Evolutionary conservation across 2,797 vertebrate genomes (phyloP), one percentile per base, ranked within the genome.

Genomic region (Setipinna tenuifilis): DNA sequence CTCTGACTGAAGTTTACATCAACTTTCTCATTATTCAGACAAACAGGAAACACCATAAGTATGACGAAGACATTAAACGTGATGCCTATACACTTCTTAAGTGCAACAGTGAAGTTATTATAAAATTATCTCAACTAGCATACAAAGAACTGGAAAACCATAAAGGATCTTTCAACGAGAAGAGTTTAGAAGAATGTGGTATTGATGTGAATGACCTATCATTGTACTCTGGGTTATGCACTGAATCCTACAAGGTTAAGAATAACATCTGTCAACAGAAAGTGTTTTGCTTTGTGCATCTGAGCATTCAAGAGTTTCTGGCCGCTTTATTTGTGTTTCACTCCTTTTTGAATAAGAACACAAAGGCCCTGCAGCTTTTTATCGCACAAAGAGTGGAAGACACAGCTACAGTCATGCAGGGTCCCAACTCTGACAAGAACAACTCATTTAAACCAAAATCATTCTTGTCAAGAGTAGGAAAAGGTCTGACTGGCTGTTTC

Each of bases 261-360:
- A 5, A 3, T 2, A 21, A 5, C 7, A 21, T 3, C n/a, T 17
- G 2, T 21, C 4, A n/a, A 6, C 58, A 6, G 3, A 61, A 61
- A 61, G 19, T 61, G 3, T 61, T n/a, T n/a, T 61, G 68, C 54
- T 85, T 85, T 59, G 54, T 85, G 54, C 84, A 85, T 85, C 54
- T 85, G 35, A 85, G 84, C n/a, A 75, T 85, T 48, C 68, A 85
- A 23, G 84, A 85, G 71, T 85, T 85, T 81, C n/a, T 85, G 0
- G 84, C 71, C 44, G 84, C 84, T 16, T 85, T 85, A 6, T 85
- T 41, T 81, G 19, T 4, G 7, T 21, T n/a, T n/a, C n/a, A n/a
- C n/a, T n/a, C n/a, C n/a, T n/a, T n/a, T n/a, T n/a, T n/a, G n/a
- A n/a, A n/a, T 61, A 21, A 21, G 58, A 61, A 61, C 58, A 61